Conservation (phyloP, 2,888 invertebrate species). For the Cheilosia vulpina region DNA sequence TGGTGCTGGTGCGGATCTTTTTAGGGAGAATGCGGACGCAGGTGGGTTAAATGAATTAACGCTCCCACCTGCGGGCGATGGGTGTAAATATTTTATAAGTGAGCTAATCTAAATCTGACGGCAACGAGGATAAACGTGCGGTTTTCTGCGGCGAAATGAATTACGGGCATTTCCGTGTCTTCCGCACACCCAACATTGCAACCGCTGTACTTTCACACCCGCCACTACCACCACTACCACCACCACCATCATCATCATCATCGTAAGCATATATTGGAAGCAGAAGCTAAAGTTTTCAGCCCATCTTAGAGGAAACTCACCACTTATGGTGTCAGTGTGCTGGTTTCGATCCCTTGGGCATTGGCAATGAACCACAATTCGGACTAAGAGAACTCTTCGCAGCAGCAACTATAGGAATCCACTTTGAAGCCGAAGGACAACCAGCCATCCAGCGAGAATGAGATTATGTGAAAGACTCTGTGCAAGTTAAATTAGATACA, state of each 20-base stretch:
- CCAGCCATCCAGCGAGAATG: conserved; percentile 10
- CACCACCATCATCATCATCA: background rate
- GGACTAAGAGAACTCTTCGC: conserved; percentile 14
- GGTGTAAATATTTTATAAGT: conserved; percentile 74
- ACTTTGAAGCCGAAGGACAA: conserved; percentile 32
- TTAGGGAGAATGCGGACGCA: conserved; percentile 44
- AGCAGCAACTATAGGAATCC: conserved; percentile 10
- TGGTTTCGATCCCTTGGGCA: conserved; percentile 29
- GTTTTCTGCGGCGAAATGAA: conserved; percentile 71
- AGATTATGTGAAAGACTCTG: conserved; percentile 54
- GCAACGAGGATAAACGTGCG: conserved; percentile 75
- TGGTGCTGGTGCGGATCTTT: background rate
- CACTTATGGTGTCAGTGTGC: conserved; percentile 23
- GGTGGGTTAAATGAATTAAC: conserved; percentile 74
- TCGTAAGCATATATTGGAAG: conserved; percentile 45
- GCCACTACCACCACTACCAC: background rate
- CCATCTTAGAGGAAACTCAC: conserved; percentile 47
- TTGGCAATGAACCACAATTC: conserved; percentile 57
- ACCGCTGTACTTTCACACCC: conserved; percentile 33
- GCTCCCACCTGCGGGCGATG: conserved; percentile 49
- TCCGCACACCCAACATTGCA: conserved; percentile 17
- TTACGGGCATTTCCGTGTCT: conserved; percentile 49
- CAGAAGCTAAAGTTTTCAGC: conserved; percentile 60
- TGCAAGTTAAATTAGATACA: conserved; percentile 77
- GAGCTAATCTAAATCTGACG: conserved; percentile 76